Evolutionary conservation across 2,797 vertebrate species (phyloP).

Genomic region (Enteromius afrohamiltoni): DNA sequence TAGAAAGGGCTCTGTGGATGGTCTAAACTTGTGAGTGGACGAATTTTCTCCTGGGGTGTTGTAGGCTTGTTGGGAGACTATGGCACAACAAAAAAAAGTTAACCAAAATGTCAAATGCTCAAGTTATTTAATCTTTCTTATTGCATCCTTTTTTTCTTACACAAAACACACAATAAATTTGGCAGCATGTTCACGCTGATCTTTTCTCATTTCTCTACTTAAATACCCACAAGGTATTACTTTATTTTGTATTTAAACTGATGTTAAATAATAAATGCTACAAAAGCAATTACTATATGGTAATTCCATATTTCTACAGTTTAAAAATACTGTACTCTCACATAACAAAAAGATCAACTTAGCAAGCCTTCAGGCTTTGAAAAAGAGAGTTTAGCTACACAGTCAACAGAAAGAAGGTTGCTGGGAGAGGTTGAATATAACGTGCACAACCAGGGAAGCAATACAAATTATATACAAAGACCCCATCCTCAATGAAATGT

Average conservation of each 20-base stretch:
- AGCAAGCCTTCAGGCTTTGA: not conserved
- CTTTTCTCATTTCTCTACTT: not conserved
- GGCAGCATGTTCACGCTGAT: no score
- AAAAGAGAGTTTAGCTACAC: conserved; percentile 56
- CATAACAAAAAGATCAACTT: conserved; percentile 11
- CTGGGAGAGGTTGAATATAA: conserved; percentile 70
- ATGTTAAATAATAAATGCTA: not conserved
- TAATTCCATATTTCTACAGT: not conserved
- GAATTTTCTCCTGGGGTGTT: conserved; percentile 91
- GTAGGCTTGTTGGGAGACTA: conserved; percentile 94
- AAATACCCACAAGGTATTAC: not conserved
- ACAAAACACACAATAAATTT: not conserved
- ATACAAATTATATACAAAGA: conserved; percentile 58
- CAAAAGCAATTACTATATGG: not conserved
- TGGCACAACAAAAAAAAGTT: not conserved
- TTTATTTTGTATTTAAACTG: not conserved
- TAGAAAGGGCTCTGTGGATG: conserved; percentile 98
- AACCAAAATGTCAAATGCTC: not conserved
- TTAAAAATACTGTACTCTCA: conserved; percentile 1
- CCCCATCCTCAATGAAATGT: conserved; percentile 63
- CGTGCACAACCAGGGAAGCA: conserved; percentile 66
- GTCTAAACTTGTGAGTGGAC: conserved; percentile 96
- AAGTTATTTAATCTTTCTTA: not conserved
- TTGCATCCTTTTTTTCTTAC: not conserved
- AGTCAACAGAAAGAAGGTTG: conserved; percentile 72